Evolutionary conservation across 1,140 invertebrate species (phyloP).

Genomic region (Anagrus nilaparvatae): DNA sequence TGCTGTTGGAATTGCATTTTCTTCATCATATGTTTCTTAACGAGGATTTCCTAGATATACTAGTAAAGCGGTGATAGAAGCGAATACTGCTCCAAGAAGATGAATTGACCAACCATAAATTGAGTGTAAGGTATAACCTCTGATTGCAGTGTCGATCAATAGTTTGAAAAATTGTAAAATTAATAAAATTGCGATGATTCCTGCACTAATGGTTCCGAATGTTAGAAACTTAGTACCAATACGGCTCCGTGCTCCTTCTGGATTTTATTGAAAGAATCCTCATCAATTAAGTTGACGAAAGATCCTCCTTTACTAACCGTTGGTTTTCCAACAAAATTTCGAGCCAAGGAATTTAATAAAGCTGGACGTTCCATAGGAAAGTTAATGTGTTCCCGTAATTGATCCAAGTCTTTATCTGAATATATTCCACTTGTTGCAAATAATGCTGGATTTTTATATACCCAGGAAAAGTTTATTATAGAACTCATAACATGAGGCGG

Average conservation of each 20-base stretch:
- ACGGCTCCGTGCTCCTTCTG: not conserved
- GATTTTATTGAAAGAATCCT: conserved; percentile 8
- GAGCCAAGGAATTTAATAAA: conserved; percentile 6
- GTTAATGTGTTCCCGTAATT: conserved; percentile 12
- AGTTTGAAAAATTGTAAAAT: conserved; percentile 6
- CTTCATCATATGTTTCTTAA: too few species aligned
- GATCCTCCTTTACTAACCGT: not conserved
- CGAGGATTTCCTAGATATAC: too few species aligned
- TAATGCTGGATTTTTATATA: conserved; percentile 7
- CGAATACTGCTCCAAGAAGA: not conserved
- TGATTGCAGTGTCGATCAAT: conserved; percentile 1
- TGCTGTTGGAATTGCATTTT: too few species aligned
- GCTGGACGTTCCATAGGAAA: conserved; percentile 11
- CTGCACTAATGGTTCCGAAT: conserved; percentile 8
- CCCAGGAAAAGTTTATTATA: not conserved
- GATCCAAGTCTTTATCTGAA: conserved; percentile 8
- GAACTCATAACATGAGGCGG: not conserved
- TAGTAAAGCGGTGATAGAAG: too few species aligned
- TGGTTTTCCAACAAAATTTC: conserved; percentile 1
- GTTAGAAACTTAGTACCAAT: conserved; percentile 4
- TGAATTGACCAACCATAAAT: conserved; percentile 11
- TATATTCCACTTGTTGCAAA: conserved; percentile 10
- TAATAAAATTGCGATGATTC: conserved; percentile 3
- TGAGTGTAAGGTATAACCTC: conserved; percentile 9
- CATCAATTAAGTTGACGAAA: conserved; percentile 2